Evolutionary conservation across 1,140 invertebrate species (phyloP).

Genomic region (Tachypleus tridentatus): DNA sequence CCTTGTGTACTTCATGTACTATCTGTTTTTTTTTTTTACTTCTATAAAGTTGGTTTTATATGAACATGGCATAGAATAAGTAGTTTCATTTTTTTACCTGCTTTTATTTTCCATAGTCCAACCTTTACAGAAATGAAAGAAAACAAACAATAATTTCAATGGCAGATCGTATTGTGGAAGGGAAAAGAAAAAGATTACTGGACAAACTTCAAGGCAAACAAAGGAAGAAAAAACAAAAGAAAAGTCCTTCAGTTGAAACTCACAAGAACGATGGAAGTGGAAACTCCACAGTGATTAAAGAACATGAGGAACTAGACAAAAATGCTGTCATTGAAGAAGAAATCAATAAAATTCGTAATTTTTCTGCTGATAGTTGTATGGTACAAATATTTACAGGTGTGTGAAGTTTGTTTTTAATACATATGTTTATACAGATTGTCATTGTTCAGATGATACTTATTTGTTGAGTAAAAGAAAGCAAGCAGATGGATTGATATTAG

Average conservation of each 20-base stretch:
- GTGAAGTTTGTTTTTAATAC: neutral
- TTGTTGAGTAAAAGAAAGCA: too few species aligned
- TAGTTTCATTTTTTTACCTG: too few species aligned
- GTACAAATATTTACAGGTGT: conserved; percentile 34
- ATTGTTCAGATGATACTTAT: too few species aligned
- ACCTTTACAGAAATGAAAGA: conserved; percentile 45
- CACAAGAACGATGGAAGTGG: neutral
- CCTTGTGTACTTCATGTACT: too few species aligned
- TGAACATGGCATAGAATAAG: too few species aligned
- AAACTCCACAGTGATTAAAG: conserved; percentile 19
- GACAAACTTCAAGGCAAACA: conserved; percentile 4
- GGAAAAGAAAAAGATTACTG: conserved; percentile 45
- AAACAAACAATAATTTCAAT: conserved; percentile 41
- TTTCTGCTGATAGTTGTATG: conserved; percentile 28
- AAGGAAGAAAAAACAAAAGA: neutral
- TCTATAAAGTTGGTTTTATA: too few species aligned
- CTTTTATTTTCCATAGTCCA: conserved; percentile 3
- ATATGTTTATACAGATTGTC: too few species aligned
- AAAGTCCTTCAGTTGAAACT: neutral
- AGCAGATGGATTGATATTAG: too few species aligned
- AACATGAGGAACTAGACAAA: conserved; percentile 35
- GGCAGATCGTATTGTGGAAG: conserved; percentile 48
- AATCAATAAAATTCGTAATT: conserved; percentile 40
- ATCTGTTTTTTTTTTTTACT: too few species aligned
- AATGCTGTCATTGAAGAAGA: conserved; percentile 46